Percentiles rank a stretch among this genome's conserved stretches.
These are phyloP conservation scores for Helicorthomorpha holstii DNA, from an alignment of 1,140 invertebrate species.

Conservation along the genomic window DNA sequence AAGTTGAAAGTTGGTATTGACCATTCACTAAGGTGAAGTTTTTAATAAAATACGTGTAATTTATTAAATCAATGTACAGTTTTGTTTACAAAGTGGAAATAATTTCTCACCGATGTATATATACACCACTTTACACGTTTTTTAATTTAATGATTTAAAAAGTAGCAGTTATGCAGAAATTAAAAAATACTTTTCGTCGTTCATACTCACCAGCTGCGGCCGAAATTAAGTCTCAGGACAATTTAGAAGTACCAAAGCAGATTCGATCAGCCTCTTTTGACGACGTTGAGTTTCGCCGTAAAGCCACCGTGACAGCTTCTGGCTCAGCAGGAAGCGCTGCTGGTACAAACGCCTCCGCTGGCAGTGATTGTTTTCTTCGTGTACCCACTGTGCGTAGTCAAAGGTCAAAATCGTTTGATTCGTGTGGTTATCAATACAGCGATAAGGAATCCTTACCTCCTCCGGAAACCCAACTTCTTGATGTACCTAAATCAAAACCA, in stretches of 20 bases:
- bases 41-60: too few relatives aligned
- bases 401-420: conserved; percentile 58
- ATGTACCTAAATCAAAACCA: conserved; percentile 12
- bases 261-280: conserved; percentile 69
- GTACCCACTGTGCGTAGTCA: conserved; percentile 30
- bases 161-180: conserved; percentile 46
- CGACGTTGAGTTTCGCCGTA: conserved; percentile 57
- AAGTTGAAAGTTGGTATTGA: too few relatives aligned
- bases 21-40: too few relatives aligned
- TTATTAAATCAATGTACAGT: too few relatives aligned
- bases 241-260: conserved; percentile 70
- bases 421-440: conserved; percentile 27
- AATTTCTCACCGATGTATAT: too few relatives aligned
- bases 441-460: neutral
- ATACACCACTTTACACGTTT: too few relatives aligned
- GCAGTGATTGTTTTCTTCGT: neutral
- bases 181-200: conserved; percentile 67
- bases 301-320: conserved; percentile 27
- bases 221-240: conserved; percentile 77
- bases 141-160: too few relatives aligned
- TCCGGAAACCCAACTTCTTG: neutral
- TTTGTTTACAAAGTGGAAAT: too few relatives aligned
- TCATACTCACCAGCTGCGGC: conserved; percentile 51
- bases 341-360: neutral
- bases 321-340: conserved; percentile 2